Conservation (phyloP, 2,888 invertebrate species). For the Cheilosia urbana region DNA sequence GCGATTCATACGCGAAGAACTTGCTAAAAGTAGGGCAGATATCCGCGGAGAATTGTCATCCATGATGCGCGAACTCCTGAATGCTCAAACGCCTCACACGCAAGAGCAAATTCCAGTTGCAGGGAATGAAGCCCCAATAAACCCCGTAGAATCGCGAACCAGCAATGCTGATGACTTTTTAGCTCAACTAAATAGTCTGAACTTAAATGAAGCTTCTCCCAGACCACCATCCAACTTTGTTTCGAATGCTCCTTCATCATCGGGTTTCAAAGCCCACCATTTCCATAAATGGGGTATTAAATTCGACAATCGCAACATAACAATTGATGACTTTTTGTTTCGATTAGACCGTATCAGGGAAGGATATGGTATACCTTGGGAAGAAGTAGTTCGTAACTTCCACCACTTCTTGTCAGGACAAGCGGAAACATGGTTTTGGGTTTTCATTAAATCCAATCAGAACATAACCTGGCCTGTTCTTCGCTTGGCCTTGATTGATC, state of each 20-base stretch:
- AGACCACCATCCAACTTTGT: background rate
- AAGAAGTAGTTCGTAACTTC: background rate
- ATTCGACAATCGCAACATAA: background rate
- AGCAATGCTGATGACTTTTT: background rate
- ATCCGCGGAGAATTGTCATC: too few relatives aligned
- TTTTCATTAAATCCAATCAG: background rate
- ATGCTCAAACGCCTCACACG: too few relatives aligned
- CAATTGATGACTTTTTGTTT: conserved; percentile 8
- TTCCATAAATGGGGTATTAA: background rate
- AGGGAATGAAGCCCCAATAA: background rate
- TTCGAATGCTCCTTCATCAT: background rate
- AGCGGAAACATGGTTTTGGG: conserved; percentile 1
- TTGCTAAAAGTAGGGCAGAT: too few relatives aligned
- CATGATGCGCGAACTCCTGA: too few relatives aligned
- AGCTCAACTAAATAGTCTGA: background rate
- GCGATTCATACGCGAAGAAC: too few relatives aligned
- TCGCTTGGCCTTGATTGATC: background rate
- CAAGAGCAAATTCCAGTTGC: background rate
- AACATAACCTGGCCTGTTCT: background rate
- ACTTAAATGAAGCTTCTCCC: background rate
- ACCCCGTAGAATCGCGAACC: background rate
- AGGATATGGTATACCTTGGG: background rate
- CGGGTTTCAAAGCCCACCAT: background rate
- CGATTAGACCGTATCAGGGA: background rate
- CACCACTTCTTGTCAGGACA: background rate